These are phyloP conservation scores for Euglossa dilemma DNA, from an alignment of 1,140 invertebrate genomes.

Conservation along the genomic window DNA sequence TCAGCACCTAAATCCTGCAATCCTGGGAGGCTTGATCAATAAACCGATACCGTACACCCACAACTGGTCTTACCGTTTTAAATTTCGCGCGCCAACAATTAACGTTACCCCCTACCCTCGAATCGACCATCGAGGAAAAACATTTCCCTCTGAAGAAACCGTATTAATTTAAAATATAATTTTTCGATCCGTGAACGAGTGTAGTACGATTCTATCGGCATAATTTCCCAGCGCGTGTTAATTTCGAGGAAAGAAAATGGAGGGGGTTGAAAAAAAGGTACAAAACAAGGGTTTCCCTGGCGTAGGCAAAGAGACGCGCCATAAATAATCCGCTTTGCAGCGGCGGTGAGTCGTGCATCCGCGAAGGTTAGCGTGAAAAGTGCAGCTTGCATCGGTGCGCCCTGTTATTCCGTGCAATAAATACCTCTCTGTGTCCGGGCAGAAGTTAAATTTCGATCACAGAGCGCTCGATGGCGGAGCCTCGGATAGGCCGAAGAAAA, in stretches of 20 bases:
- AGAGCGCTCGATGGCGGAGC: conserved; percentile 1
- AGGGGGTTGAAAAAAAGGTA: neutral
- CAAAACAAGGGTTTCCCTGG: conserved; percentile 2
- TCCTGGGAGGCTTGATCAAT: no score
- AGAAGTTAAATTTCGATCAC: conserved; percentile 40
- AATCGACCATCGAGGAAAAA: no score
- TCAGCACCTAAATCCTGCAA: no score
- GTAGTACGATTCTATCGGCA: neutral
- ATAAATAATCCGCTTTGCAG: conserved; percentile 59
- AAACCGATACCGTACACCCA: no score
- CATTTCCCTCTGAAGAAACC: no score
- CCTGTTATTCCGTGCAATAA: conserved; percentile 55
- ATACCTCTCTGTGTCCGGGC: conserved; percentile 27
- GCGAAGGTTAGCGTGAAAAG: conserved; percentile 30
- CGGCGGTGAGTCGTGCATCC: conserved; percentile 55
- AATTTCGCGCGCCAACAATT: no score
- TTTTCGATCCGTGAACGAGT: no score
- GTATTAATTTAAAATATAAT: no score
- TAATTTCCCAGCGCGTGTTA: neutral
- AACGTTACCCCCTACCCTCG: no score
- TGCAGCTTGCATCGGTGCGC: conserved; percentile 36
- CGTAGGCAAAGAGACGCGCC: conserved; percentile 5
- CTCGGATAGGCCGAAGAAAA: neutral
- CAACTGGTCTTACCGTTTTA: no score
- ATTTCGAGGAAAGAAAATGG: neutral